phyloP scores from a whole-genome alignment of 2,113 vertebrate genomes.

The Toxotes jaculatrix region DNA sequence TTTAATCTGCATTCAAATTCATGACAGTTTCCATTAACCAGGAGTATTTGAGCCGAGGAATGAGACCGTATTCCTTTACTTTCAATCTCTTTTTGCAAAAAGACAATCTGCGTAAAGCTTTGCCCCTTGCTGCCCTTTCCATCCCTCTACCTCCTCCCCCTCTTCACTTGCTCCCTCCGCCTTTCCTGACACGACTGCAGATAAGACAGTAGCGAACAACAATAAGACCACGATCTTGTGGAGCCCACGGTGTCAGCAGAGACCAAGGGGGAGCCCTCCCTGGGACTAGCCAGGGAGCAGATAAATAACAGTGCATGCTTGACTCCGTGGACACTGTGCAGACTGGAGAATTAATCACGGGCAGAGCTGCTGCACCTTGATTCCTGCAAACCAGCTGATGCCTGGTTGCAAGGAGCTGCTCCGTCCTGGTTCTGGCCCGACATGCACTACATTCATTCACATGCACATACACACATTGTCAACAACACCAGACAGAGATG shows the following conservation, averaged over 20 bases:
- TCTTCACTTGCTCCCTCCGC: slow-evolving; percentile 30
- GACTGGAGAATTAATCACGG: slow-evolving; percentile 69
- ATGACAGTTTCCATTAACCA: slow-evolving; percentile 57
- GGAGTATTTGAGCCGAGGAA: slow-evolving; percentile 30
- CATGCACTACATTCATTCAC: slow-evolving; percentile 13
- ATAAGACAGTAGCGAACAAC: slow-evolving; percentile 66
- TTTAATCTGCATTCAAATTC: slow-evolving; percentile 60
- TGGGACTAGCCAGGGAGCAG: slow-evolving; percentile 52
- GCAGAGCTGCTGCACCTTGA: neutral
- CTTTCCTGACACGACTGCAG: slow-evolving; percentile 68
- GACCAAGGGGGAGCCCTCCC: slow-evolving; percentile 50
- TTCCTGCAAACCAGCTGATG: slow-evolving; percentile 61
- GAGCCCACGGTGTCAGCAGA: slow-evolving; percentile 42
- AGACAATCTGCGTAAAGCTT: slow-evolving; percentile 49
- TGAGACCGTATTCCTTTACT: slow-evolving; percentile 34
- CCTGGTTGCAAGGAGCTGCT: slow-evolving; percentile 14
- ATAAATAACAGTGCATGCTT: slow-evolving; percentile 70
- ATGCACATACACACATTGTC: neutral
- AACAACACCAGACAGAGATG: neutral
- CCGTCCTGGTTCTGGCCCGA: slow-evolving; percentile 18
- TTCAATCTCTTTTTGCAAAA: slow-evolving; percentile 46
- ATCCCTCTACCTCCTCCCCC: neutral
- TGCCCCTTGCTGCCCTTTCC: slow-evolving; percentile 21
- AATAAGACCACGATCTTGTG: slow-evolving; percentile 43
- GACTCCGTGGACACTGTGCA: slow-evolving; percentile 56